Percentiles rank a stretch among this genome's conserved stretches.
Conservation (phyloP, 2,113 vertebrate genomes). For the Glaucidium brasilianum region DNA sequence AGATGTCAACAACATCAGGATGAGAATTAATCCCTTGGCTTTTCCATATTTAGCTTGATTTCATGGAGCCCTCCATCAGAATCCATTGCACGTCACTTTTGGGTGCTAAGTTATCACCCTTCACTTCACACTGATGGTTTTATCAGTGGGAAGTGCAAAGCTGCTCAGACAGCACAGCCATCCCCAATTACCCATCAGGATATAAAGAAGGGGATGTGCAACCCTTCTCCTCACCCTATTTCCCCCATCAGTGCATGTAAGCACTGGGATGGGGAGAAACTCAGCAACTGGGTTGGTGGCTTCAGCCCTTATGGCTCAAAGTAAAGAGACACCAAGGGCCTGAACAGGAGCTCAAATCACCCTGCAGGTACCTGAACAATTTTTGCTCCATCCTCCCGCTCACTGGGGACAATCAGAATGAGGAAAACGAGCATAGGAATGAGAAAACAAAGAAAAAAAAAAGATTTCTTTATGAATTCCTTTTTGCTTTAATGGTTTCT, state of each 20-base stretch:
- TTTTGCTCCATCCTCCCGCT: background rate
- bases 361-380: background rate
- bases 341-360: background rate
- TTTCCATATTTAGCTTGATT: background rate
- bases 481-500: background rate
- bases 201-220: background rate
- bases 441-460: no score
- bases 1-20: background rate
- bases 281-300: background rate
- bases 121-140: background rate
- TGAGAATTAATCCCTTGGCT: background rate
- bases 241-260: background rate
- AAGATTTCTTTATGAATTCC: background rate
- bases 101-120: background rate
- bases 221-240: background rate
- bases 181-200: background rate
- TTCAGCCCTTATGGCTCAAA: background rate
- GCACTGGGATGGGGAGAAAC: background rate
- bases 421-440: background rate
- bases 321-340: background rate
- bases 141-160: background rate
- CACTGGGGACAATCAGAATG: background rate
- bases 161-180: background rate
- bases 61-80: background rate
- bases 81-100: background rate